These are phyloP conservation scores for Contarinia nasturtii DNA, from an alignment of 1,140 invertebrate species.

Conservation along the genomic window DNA sequence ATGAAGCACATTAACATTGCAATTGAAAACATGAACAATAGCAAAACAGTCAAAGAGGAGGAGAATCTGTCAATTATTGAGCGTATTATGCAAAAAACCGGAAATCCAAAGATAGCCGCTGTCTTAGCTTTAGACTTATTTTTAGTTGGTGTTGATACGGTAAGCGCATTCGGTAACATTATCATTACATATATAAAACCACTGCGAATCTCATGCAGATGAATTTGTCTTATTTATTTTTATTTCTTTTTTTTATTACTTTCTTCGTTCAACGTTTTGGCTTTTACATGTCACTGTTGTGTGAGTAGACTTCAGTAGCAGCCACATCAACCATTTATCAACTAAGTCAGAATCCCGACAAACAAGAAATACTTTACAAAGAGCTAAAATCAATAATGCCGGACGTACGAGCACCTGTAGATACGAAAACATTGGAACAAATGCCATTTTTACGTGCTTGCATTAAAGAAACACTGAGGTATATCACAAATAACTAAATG, in stretches of 20 bases:
- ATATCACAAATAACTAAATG: too few species aligned
- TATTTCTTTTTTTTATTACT: background rate
- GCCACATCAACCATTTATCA: constrained; percentile 63
- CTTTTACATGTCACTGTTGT: background rate
- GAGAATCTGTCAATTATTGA: constrained; percentile 39
- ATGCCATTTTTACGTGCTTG: constrained; percentile 68
- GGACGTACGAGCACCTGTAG: constrained; percentile 29
- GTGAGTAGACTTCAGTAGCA: constrained; percentile 51
- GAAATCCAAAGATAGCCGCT: constrained; percentile 47
- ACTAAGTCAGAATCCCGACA: constrained; percentile 50
- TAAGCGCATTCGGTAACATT: constrained; percentile 22
- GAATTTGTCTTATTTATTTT: too few species aligned
- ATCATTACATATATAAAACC: background rate
- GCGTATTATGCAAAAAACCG: constrained; percentile 35
- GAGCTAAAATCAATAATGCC: constrained; percentile 48
- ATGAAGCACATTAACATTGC: constrained; percentile 34
- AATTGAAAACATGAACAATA: constrained; percentile 27
- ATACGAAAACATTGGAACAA: constrained; percentile 41
- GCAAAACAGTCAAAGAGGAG: constrained; percentile 18
- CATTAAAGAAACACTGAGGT: constrained; percentile 79
- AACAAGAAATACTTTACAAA: constrained; percentile 47
- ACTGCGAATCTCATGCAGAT: too few species aligned
- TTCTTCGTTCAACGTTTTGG: background rate
- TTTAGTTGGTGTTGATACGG: constrained; percentile 74
- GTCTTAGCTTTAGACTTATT: constrained; percentile 65